Conservation (phyloP, 92 coral and sea anemone species). For the Heliopora coerulea region DNA sequence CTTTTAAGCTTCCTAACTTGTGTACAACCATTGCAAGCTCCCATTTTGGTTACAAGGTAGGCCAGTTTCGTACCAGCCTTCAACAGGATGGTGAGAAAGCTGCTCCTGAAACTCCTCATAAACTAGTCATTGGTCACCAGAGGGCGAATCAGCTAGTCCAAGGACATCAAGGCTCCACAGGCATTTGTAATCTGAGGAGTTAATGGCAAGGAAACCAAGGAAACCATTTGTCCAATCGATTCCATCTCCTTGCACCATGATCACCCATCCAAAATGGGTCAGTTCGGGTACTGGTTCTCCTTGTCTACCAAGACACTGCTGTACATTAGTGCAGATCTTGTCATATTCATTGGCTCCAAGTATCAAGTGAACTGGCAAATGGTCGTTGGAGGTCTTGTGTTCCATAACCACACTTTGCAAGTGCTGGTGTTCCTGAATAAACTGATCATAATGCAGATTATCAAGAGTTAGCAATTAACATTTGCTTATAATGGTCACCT, state of each 20-base stretch:
- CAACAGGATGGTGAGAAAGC: too few relatives aligned
- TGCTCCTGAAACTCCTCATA: conserved; percentile 40
- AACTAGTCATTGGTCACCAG: conserved; percentile 39
- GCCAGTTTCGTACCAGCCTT: conserved; percentile 37
- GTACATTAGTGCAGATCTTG: conserved; percentile 6
- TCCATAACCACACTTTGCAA: too few relatives aligned
- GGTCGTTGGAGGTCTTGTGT: too few relatives aligned
- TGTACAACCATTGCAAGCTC: conserved; percentile 42
- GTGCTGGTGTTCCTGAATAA: too few relatives aligned
- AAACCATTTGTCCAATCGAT: conserved; percentile 43
- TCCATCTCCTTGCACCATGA: conserved; percentile 15
- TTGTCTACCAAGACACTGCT: too few relatives aligned
- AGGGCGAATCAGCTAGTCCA: too few relatives aligned
- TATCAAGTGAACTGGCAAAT: too few relatives aligned
- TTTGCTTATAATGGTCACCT: conserved; percentile 38
- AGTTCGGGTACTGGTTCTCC: too few relatives aligned
- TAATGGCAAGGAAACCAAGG: conserved; percentile 44
- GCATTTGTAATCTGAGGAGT: conserved; percentile 36
- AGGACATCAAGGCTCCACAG: conserved; percentile 44
- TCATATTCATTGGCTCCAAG: conserved; percentile 16
- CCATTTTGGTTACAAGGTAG: conserved; percentile 37
- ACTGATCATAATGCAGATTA: conserved; percentile 36
- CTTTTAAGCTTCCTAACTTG: conserved; percentile 30
- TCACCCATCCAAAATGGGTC: too few relatives aligned
- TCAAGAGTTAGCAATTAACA: conserved; percentile 35